Conservation (phyloP, 2,797 vertebrate species). For the Hippocampus kuda region DNA sequence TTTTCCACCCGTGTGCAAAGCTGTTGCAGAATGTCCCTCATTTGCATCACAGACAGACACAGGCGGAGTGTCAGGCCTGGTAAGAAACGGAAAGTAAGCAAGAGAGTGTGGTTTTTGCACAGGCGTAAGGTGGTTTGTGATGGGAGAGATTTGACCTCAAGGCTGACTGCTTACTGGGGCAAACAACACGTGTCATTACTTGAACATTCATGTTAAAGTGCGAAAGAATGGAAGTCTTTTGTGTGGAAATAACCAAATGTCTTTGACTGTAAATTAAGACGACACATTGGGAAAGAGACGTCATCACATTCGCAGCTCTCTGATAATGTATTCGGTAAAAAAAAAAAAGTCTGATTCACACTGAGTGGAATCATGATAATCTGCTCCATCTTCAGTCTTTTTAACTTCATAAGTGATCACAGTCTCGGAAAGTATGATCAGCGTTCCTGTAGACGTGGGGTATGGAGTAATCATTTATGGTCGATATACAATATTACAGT, state of each 20-base stretch:
- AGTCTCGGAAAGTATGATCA: not conserved
- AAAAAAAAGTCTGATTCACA: not conserved
- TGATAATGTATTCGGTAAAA: not conserved
- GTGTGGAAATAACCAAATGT: not conserved
- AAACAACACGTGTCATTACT: conserved; percentile 12
- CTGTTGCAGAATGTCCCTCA: conserved; percentile 29
- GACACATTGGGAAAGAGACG: not conserved
- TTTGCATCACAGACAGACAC: conserved; percentile 45
- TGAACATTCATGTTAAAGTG: not conserved
- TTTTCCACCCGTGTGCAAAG: conserved; percentile 65
- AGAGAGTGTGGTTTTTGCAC: conserved; percentile 58
- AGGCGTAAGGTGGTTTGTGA: not conserved
- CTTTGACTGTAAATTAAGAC: not conserved
- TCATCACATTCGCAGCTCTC: not conserved
- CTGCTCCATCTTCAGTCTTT: not conserved
- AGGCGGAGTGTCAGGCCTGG: conserved; percentile 56
- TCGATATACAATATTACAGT: not conserved
- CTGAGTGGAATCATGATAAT: not conserved
- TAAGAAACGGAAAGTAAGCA: conserved; percentile 63
- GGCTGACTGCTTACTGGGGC: conserved; percentile 17
- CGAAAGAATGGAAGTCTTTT: not conserved
- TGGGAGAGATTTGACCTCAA: not conserved
- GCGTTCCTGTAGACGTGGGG: not conserved
- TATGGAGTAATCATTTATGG: not conserved
- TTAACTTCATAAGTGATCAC: not conserved